A percentile compares a stretch with the other conserved stretches of the same genome.
Evolutionary conservation across 2,797 vertebrate species (phyloP).

Genomic region (Anguilla megastoma): DNA sequence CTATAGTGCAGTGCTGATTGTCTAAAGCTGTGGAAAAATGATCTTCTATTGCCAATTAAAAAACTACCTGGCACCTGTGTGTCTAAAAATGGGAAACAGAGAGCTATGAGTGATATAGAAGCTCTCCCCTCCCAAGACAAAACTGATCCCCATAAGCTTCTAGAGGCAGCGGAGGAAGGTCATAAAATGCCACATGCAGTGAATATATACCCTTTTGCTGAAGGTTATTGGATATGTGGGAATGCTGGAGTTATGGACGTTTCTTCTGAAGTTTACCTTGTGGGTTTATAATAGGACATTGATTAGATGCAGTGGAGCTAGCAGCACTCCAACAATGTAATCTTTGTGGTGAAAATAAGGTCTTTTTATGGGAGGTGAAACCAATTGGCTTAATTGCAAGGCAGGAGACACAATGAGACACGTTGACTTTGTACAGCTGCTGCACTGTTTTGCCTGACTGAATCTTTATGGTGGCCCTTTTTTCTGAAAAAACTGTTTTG

Average conservation of each 20-base stretch:
- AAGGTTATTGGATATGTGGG: background rate
- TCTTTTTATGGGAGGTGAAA: background rate
- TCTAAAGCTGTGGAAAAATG: background rate
- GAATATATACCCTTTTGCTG: constrained; percentile 14
- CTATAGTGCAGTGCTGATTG: background rate
- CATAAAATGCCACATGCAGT: constrained; percentile 2
- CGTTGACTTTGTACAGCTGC: background rate
- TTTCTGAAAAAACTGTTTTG: background rate
- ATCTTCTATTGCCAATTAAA: background rate
- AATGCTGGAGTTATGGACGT: background rate
- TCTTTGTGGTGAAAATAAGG: background rate
- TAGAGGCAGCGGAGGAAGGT: background rate
- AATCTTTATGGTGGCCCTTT: background rate
- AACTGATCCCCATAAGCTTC: constrained; percentile 2
- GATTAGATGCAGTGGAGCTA: background rate
- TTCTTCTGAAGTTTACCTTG: constrained; percentile 11
- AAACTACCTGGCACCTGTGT: background rate
- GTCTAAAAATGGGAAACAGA: background rate
- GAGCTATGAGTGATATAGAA: background rate
- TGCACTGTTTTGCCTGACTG: background rate
- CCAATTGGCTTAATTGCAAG: background rate
- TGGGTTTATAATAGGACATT: constrained; percentile 13
- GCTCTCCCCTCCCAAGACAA: background rate
- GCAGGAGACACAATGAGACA: background rate
- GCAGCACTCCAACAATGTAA: background rate